Conservation (phyloP, 2,888 invertebrate species). For the Monoplex corrugatus region DNA sequence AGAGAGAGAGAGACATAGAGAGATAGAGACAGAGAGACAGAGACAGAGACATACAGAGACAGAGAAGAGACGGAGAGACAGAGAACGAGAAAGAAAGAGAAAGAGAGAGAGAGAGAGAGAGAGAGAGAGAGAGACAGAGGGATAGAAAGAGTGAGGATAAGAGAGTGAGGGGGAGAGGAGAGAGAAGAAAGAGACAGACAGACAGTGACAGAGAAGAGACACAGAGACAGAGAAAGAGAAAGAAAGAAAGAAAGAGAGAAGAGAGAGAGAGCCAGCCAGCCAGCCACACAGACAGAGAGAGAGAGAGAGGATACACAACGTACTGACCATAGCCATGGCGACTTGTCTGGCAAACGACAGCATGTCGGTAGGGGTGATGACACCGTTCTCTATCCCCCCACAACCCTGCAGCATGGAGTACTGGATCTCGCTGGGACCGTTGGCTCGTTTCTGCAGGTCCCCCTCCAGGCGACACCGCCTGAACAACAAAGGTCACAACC, state of each 20-base stretch:
- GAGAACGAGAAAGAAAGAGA: no score
- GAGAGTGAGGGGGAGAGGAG: no score
- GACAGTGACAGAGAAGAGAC: neutral
- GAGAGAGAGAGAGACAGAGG: no score
- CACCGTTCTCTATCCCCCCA: conserved; percentile 77
- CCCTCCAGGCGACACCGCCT: conserved; percentile 79
- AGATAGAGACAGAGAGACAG: no score
- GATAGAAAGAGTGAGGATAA: no score
- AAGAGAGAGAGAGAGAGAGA: no score
- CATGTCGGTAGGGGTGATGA: conserved; percentile 86
- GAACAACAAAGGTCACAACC: conserved; percentile 8
- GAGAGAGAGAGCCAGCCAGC: no score
- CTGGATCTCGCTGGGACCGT: conserved; percentile 69
- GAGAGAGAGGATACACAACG: neutral
- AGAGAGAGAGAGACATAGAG: no score
- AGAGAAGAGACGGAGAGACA: no score
- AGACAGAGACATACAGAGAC: no score
- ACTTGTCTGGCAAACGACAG: conserved; percentile 92
- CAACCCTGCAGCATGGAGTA: conserved; percentile 75
- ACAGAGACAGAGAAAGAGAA: neutral
- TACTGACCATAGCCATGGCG: conserved; percentile 90
- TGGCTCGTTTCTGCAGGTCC: conserved; percentile 67
- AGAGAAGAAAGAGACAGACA: no score
- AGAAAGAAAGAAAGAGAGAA: no score
- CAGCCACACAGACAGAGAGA: neutral